Percentiles rank a stretch among this genome's conserved stretches.
Evolutionary conservation across 2,113 vertebrate genomes (phyloP).

Genomic region (Aldabrachelys gigantea): DNA sequence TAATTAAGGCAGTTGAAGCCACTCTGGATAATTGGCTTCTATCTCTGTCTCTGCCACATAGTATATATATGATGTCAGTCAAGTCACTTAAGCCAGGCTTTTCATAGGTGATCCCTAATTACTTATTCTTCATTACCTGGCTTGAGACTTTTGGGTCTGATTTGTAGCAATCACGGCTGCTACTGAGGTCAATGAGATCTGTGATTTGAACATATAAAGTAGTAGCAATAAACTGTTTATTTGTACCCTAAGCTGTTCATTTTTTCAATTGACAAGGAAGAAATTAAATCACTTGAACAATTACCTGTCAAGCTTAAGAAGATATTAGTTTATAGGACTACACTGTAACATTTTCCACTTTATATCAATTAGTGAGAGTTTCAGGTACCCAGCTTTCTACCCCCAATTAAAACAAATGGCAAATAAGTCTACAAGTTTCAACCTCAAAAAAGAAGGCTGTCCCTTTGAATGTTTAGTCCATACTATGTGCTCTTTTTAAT

Average conservation of each 20-base stretch:
- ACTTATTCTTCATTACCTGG: neutral
- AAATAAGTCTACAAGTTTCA: neutral
- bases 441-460: neutral
- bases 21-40: neutral
- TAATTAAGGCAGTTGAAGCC: no score
- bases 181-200: neutral
- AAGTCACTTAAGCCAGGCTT: neutral
- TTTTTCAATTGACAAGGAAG: neutral
- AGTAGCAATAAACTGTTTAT: neutral
- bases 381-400: neutral
- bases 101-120: neutral
- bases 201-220: neutral
- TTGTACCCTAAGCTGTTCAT: neutral
- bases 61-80: neutral
- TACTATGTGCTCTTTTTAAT: neutral
- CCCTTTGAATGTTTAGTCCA: neutral
- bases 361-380: neutral
- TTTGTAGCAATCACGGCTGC: neutral
- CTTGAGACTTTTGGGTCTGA: neutral
- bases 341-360: neutral
- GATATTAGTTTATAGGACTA: fast-evolving
- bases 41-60: neutral
- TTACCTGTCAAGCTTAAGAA: neutral
- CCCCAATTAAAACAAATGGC: neutral
- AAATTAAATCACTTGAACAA: neutral